Percentiles rank a stretch among this genome's conserved stretches.
phyloP scores from a whole-genome alignment of 53 echinoderm and acorn worm genomes.

The Crossaster papposus region DNA sequence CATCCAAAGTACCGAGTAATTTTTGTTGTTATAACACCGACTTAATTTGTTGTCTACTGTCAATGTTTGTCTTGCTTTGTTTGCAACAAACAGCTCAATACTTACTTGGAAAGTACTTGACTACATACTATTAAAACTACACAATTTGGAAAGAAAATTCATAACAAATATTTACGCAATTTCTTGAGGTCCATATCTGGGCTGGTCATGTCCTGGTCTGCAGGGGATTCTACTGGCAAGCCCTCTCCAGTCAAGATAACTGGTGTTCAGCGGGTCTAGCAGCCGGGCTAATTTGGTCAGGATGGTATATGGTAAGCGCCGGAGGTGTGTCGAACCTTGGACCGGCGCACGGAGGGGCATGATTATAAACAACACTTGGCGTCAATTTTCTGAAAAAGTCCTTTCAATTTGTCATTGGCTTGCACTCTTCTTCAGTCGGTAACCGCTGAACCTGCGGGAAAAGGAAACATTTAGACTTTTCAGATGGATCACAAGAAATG shows the following conservation, averaged over 20 bases:
- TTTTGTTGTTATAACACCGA: too few relatives aligned
- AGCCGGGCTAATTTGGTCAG: background rate
- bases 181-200: conserved; percentile 18
- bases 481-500: too few relatives aligned
- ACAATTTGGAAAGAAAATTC: background rate
- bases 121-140: background rate
- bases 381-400: background rate
- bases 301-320: conserved; percentile 9
- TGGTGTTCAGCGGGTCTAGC: conserved; percentile 3
- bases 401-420: background rate
- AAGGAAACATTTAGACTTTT: background rate
- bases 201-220: background rate
- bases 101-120: too few relatives aligned
- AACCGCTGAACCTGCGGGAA: background rate
- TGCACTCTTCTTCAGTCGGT: background rate
- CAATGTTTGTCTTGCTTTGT: too few relatives aligned
- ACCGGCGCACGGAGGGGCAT: conserved; percentile 14
- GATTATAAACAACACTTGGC: background rate
- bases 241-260: conserved; percentile 34
- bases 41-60: too few relatives aligned
- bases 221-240: conserved; percentile 25
- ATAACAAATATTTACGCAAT: conserved; percentile 16
- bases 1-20: too few relatives aligned
- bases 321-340: conserved; percentile 17
- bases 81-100: too few relatives aligned